Evolutionary conservation across 2,797 vertebrate genomes (phyloP), one percentile per base, ranked within the genome.

Genomic region (Acropternis orthonyx): DNA sequence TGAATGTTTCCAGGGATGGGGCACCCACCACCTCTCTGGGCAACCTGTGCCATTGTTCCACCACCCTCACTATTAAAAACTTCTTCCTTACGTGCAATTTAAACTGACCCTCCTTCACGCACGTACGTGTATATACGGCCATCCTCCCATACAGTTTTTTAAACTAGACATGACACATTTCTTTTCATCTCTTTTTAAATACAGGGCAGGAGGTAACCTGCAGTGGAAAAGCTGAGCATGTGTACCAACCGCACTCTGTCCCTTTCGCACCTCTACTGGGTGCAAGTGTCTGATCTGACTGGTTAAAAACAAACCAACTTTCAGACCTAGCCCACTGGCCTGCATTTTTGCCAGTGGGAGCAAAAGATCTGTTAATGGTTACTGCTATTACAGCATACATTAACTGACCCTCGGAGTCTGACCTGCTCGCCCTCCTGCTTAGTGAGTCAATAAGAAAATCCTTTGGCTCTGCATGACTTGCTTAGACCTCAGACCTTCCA

Each of bases 361-460:
- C 56, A 79, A 73, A 78, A 89, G 89, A 78, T 66, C 51, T 96
- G 91, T 96, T 93, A 81, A 87, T 84, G 92, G 81, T 75, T 94
- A n/a, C 78, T 85, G 79, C 88, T 94, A 72, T 82, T 95, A 78
- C 76, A 90, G 86, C 85, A 68, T 36, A 76, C 86, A 73, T 83
- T 87, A 85, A 61, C n/a, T 78, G 92, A 94, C 91, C 92, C 83
- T 85, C 0, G 0, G 74, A 81, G 89, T 62, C 76, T 85, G 92
- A 97, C 94, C 88, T 78, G 85, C 58, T 51, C 18, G 23, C 77
- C 83, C 88, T 93, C 92, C 80, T 1, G 48, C 89, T 88, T 72
- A 65, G 83, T 59, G 89, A 96, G 80, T 96, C 94, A 95, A 56
- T 91, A 86, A 94, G 85, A 94, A 93, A 95, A 92, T 86, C 89